These are phyloP conservation scores for Panthera uncia DNA, from an alignment of 2,113 vertebrate species.

Conservation along the genomic window DNA sequence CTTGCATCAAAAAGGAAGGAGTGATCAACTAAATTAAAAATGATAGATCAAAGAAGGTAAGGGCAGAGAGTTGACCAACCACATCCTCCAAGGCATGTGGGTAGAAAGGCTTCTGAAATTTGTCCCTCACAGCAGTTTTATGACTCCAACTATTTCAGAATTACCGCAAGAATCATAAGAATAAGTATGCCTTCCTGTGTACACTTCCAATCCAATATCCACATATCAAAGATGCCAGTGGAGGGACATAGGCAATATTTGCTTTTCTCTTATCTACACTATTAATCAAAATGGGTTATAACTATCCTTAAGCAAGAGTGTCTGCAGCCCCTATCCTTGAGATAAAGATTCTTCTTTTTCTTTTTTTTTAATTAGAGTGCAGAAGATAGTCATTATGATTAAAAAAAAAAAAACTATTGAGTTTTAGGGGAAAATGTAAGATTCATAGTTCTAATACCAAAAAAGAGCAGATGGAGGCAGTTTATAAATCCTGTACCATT, in stretches of 20 bases:
- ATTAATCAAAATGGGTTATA: background rate
- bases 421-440: background rate
- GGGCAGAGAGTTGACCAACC: background rate
- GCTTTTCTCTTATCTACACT: background rate
- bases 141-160: background rate
- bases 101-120: background rate
- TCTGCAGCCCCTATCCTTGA: background rate
- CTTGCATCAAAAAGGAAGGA: background rate
- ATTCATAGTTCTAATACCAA: background rate
- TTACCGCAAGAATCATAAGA: background rate
- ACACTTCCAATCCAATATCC: background rate
- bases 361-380: background rate
- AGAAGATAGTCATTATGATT: constrained; percentile 51
- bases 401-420: background rate
- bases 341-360: background rate
- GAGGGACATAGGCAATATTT: background rate
- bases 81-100: background rate
- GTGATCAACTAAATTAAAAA: background rate
- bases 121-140: background rate
- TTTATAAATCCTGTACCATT: background rate
- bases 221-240: background rate
- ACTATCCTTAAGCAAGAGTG: background rate
- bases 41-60: background rate
- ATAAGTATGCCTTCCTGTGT: background rate
- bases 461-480: background rate